A percentile compares a stretch with the other conserved stretches of the same genome.
phyloP scores from a whole-genome alignment of 2,888 invertebrate genomes.

The Yponomeuta cagnagella region DNA sequence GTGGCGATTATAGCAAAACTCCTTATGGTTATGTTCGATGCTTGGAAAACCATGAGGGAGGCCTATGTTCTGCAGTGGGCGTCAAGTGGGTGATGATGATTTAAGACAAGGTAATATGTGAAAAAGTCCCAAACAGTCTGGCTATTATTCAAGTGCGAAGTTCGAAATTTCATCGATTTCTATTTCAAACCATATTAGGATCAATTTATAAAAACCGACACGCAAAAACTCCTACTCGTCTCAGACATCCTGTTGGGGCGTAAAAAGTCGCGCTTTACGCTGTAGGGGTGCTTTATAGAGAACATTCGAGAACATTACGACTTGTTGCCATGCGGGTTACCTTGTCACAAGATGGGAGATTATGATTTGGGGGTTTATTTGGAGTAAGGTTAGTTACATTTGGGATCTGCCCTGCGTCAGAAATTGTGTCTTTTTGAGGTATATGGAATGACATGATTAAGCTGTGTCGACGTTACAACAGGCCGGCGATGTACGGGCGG shows the following conservation, averaged over 20 bases:
- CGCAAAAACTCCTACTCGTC: background rate
- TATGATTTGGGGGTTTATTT: background rate
- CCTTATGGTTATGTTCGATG: too few relatives aligned
- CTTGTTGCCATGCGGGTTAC: background rate
- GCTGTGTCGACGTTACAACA: too few relatives aligned
- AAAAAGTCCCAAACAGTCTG: too few relatives aligned
- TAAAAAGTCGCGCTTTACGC: background rate
- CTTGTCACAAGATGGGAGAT: background rate
- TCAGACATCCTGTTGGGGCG: background rate
- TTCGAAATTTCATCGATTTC: too few relatives aligned
- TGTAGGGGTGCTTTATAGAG: background rate
- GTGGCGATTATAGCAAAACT: too few relatives aligned
- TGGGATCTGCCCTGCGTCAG: background rate
- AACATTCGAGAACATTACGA: background rate
- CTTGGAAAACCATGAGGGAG: too few relatives aligned
- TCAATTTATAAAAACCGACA: background rate
- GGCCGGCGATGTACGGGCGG: too few relatives aligned
- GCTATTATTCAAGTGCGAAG: too few relatives aligned
- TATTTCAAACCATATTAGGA: background rate
- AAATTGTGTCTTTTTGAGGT: background rate
- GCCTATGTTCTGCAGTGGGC: too few relatives aligned
- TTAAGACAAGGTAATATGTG: too few relatives aligned
- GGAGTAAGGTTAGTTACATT: background rate
- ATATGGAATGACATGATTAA: too few relatives aligned
- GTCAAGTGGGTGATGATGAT: too few relatives aligned